A percentile compares a stretch with the other conserved stretches of the same genome.
These are phyloP conservation scores for Choristoneura rosaceana DNA, from an alignment of 2,888 invertebrate genomes.

Conservation along the genomic window DNA sequence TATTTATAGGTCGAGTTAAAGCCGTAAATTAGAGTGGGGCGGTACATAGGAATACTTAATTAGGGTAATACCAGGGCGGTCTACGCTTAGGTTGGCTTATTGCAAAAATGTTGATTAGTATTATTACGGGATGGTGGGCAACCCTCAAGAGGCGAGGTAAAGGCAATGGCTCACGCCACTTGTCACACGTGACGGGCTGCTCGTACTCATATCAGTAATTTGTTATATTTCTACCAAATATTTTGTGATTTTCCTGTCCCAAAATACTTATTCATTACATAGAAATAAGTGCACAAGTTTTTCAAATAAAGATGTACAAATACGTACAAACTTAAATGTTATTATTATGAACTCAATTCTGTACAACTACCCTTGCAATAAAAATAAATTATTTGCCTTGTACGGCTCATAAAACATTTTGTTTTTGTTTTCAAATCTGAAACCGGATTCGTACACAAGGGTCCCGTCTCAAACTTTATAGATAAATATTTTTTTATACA, in stretches of 20 bases:
- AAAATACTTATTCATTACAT: not conserved
- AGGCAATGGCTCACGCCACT: conserved; percentile 28
- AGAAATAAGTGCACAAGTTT: not conserved
- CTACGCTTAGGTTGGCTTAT: conserved; percentile 22
- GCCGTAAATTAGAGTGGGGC: conserved; percentile 35
- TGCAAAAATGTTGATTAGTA: conserved; percentile 31
- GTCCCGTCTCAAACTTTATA: not conserved
- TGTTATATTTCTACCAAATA: not conserved
- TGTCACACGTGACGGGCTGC: not conserved
- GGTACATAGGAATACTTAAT: conserved; percentile 45
- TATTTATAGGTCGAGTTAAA: conserved; percentile 40
- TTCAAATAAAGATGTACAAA: not conserved
- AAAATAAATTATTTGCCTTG: not conserved
- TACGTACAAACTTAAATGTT: not conserved
- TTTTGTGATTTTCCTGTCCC: not conserved
- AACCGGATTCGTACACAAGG: not conserved
- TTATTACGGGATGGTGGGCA: conserved; percentile 16
- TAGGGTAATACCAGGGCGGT: conserved; percentile 56
- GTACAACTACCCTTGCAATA: not conserved
- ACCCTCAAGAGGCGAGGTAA: conserved; percentile 26
- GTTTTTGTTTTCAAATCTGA: not conserved
- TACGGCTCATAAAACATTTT: not conserved
- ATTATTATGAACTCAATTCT: no score
- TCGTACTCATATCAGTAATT: not conserved
- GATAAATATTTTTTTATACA: not conserved